A percentile compares a stretch with the other conserved stretches of the same genome.
Evolutionary conservation across 2,113 vertebrate genomes (phyloP).

Genomic region (Platysternon megacephalum): DNA sequence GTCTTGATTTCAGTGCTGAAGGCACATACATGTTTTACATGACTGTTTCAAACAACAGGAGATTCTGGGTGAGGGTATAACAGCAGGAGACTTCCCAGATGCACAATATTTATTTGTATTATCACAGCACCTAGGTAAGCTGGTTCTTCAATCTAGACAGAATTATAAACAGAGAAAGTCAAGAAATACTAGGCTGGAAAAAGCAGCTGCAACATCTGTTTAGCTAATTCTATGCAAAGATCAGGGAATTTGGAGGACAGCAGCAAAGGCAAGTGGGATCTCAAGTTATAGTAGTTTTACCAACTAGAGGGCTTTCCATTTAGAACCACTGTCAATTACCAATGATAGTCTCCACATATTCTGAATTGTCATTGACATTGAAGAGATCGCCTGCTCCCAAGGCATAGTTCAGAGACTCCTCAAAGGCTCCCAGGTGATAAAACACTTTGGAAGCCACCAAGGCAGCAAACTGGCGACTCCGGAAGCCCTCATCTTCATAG

Average conservation of each 20-base stretch:
- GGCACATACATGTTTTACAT: background rate
- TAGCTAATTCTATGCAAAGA: background rate
- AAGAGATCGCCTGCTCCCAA: constrained; percentile 98
- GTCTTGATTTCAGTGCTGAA: background rate
- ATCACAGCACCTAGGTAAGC: too few relatives aligned
- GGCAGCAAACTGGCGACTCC: constrained; percentile 95
- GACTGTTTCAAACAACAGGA: background rate
- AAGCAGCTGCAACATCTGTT: background rate
- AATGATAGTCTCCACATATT: constrained; percentile 99
- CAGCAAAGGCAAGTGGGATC: background rate
- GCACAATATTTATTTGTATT: too few relatives aligned
- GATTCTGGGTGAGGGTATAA: background rate
- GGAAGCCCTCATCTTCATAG: constrained; percentile 97
- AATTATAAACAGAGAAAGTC: background rate
- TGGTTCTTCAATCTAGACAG: background rate
- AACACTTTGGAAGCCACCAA: constrained; percentile 99
- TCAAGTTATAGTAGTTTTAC: background rate
- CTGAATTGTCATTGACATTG: constrained; percentile 97
- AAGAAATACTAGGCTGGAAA: background rate
- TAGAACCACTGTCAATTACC: constrained; percentile 79
- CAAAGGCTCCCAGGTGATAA: constrained; percentile 98
- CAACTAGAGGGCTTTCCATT: background rate
- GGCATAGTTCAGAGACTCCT: constrained; percentile 98
- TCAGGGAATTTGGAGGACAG: background rate
- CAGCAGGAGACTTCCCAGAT: background rate